These are phyloP conservation scores for Bombus affinis DNA, from an alignment of 1,140 invertebrate genomes.

Conservation along the genomic window DNA sequence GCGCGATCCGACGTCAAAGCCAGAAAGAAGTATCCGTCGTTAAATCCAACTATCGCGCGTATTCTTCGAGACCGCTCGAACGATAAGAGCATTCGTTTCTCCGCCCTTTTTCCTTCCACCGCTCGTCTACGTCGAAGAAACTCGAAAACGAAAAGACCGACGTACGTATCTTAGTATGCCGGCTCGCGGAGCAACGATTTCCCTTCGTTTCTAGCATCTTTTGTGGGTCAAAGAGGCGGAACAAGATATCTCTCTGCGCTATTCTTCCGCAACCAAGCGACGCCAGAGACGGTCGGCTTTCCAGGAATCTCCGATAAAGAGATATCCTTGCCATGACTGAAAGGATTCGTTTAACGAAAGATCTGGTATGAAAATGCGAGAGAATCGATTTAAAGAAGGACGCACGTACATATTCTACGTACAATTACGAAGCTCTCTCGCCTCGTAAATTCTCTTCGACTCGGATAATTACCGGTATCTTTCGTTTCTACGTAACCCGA, in stretches of 20 bases:
- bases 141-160: background rate
- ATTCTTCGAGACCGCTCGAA: background rate
- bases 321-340: conserved; percentile 59
- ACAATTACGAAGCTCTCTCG: no score
- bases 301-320: conserved; percentile 67
- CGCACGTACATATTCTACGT: no score
- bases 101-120: background rate
- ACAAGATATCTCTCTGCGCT: conserved; percentile 41
- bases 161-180: conserved; percentile 14
- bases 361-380: conserved; percentile 56
- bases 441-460: no score
- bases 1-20: background rate
- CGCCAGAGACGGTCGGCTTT: conserved; percentile 27
- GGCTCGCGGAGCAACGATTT: background rate
- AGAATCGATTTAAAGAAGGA: conserved; percentile 51
- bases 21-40: background rate
- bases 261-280: conserved; percentile 42
- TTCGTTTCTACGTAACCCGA: background rate
- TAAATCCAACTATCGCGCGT: no score
- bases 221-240: conserved; percentile 34
- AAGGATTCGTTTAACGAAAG: conserved; percentile 63
- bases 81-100: background rate
- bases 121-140: conserved; percentile 21
- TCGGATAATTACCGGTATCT: background rate
- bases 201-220: conserved; percentile 22